A percentile compares a stretch with the other conserved stretches of the same genome.
Conservation (phyloP, 2,113 vertebrate genomes). For the Cephalophus harveyi region DNA sequence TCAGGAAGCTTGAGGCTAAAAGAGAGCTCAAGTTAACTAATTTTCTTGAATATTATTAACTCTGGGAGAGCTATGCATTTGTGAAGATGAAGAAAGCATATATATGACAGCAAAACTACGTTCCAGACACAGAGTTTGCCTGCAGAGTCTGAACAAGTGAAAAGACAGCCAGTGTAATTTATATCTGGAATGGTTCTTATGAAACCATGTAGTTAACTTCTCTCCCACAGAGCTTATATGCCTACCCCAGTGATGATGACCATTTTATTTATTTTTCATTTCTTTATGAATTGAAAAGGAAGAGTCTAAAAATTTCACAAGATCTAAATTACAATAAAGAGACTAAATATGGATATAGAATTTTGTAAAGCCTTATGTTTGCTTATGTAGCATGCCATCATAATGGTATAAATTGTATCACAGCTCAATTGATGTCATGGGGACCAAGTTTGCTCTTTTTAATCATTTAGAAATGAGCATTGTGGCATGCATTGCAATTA, state of each 20-base stretch:
- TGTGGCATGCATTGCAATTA: slow-evolving; percentile 32
- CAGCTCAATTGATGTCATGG: background rate
- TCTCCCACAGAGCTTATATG: background rate
- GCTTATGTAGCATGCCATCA: background rate
- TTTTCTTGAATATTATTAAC: background rate
- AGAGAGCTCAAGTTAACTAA: background rate
- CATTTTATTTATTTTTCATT: background rate
- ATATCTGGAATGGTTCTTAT: background rate
- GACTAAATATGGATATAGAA: background rate
- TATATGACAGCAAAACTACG: background rate
- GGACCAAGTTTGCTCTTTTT: background rate
- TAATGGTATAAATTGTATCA: background rate
- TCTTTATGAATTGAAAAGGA: background rate
- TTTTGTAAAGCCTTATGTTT: background rate
- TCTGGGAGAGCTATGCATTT: background rate
- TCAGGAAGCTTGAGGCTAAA: background rate
- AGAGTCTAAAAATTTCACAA: background rate
- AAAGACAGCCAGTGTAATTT: background rate
- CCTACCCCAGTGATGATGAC: background rate
- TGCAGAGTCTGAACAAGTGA: background rate
- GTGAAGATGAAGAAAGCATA: background rate
- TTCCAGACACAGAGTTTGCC: background rate
- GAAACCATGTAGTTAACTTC: background rate
- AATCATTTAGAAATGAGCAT: slow-evolving; percentile 39
- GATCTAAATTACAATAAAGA: background rate